Conservation (phyloP, 2,888 invertebrate species). For the Geophilus truncorum region DNA sequence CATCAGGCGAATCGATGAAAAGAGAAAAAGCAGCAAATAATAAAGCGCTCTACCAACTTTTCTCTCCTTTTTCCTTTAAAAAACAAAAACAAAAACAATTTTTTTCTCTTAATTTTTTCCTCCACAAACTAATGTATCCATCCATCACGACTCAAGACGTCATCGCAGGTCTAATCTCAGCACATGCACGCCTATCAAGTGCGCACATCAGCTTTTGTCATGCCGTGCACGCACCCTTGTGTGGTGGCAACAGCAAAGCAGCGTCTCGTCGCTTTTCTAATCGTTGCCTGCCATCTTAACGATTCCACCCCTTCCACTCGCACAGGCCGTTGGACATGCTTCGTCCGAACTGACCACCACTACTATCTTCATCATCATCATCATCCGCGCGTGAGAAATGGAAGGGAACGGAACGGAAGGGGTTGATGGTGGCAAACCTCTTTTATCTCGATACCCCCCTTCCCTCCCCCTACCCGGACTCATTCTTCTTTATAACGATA, state of each 20-base stretch:
- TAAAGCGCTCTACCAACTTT: background rate
- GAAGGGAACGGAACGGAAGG: background rate
- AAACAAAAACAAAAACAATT: background rate
- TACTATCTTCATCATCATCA: background rate
- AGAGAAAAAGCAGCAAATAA: background rate
- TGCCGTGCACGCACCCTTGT: background rate
- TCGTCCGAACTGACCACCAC: background rate
- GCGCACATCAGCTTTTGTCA: background rate
- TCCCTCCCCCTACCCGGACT: background rate
- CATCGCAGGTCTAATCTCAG: background rate
- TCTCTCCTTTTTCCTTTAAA: background rate
- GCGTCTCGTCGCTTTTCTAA: background rate
- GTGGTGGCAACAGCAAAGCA: background rate
- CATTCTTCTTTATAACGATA: background rate
- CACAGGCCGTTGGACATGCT: background rate
- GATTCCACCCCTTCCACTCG: background rate
- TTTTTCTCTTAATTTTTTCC: background rate
- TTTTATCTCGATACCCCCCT: background rate
- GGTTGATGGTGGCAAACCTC: background rate
- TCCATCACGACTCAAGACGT: background rate
- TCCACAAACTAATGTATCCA: background rate
- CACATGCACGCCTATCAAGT: background rate
- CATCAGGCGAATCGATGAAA: background rate
- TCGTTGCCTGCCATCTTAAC: background rate
- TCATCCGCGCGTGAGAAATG: background rate